These are phyloP conservation scores for Globodera ellingtonae DNA, from an alignment of 1,140 invertebrate species.

Conservation along the genomic window DNA sequence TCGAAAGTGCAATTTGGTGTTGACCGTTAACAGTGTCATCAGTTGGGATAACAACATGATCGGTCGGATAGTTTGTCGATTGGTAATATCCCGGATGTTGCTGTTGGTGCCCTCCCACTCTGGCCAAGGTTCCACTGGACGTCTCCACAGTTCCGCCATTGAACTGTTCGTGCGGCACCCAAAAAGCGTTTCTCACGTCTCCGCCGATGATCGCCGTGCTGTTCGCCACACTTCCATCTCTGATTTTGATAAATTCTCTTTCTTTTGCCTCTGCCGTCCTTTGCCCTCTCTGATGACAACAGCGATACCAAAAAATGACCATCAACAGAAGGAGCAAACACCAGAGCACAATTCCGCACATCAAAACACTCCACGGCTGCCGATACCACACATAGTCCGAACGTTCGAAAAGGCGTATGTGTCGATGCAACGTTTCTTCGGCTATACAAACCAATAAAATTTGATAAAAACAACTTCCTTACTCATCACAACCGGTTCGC, in stretches of 20 bases:
- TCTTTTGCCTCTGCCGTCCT: constrained; percentile 27
- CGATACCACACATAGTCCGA: constrained; percentile 27
- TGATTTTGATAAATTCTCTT: constrained; percentile 60
- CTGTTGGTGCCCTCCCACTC: constrained; percentile 14
- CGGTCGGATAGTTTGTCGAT: not conserved
- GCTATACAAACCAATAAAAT: constrained; percentile 36
- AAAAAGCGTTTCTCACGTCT: constrained; percentile 46
- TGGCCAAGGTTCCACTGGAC: constrained; percentile 30
- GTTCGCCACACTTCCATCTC: constrained; percentile 55
- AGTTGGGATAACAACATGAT: constrained; percentile 9
- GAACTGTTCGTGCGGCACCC: constrained; percentile 44
- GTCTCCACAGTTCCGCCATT: constrained; percentile 34
- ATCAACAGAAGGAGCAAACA: constrained; percentile 36
- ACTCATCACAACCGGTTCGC: constrained; percentile 49
- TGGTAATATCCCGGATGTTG: constrained; percentile 29
- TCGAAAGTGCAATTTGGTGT: constrained; percentile 6
- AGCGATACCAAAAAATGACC: constrained; percentile 36
- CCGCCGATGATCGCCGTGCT: constrained; percentile 19
- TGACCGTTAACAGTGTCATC: constrained; percentile 40
- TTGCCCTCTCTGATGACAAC: constrained; percentile 26
- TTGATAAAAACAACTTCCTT: constrained; percentile 30
- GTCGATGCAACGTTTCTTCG: constrained; percentile 50
- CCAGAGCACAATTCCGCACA: constrained; percentile 37
- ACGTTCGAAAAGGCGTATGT: constrained; percentile 37
- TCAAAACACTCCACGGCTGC: constrained; percentile 28